Conservation (phyloP, 1,140 invertebrate species). For the Rhopalosiphum padi region DNA sequence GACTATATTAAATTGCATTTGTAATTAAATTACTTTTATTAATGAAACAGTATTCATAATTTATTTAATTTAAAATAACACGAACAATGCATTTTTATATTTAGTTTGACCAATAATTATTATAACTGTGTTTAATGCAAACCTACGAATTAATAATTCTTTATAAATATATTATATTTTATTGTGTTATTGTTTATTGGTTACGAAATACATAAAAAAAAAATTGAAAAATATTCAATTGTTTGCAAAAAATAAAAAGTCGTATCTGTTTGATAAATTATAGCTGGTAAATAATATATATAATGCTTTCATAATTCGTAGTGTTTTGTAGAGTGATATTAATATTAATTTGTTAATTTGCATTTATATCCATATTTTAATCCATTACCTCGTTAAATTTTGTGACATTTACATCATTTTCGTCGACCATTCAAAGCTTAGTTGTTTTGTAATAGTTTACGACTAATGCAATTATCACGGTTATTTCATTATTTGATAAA, state of each 20-base stretch:
- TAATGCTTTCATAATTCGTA: neutral
- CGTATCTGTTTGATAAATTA: neutral
- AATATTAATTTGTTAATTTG: constrained; percentile 21
- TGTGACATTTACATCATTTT: neutral
- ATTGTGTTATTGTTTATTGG: neutral
- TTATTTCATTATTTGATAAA: constrained; percentile 6
- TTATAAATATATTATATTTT: neutral
- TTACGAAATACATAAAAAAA: neutral
- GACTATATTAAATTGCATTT: neutral
- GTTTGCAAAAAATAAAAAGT: neutral
- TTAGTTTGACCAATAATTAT: neutral
- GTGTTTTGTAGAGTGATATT: neutral
- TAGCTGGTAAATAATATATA: neutral
- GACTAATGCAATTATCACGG: neutral
- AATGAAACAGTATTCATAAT: neutral
- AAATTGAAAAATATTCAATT: neutral
- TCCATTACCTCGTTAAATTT: neutral
- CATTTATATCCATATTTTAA: neutral
- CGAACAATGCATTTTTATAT: neutral
- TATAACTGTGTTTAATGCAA: neutral
- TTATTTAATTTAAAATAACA: neutral
- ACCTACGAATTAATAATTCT: neutral
- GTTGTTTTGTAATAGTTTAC: neutral
- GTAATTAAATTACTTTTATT: neutral
- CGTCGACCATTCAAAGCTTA: neutral